Evolutionary conservation across 2,888 invertebrate species (phyloP), one percentile per base, ranked within the genome.

Genomic region (Archaeoteleia sp.): DNA sequence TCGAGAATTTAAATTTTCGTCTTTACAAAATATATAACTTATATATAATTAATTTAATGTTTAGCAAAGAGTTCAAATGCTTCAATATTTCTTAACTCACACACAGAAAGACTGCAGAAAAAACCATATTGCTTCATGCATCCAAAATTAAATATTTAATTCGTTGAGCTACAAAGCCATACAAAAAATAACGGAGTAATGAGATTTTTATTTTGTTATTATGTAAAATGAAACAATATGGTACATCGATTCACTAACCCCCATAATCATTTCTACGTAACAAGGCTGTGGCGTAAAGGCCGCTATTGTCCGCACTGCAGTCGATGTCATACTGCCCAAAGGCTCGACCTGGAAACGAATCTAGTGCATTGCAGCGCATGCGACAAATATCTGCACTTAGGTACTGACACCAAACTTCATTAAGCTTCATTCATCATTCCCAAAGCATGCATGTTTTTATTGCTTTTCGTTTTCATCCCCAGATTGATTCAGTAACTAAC

Each of bases 251-350:
- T 74, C 54, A 79, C 80, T 82, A 81, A 80, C n/a, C 82, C 74
- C 72, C 73, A 65, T 79, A 57, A 80, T 78, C 72, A 45, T 78
- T 80, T 78, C 74, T 74, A 72, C 67, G 53, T 72, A 76, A 78
- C 70, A 84, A 90, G 91, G 88, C 89, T 90, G 84, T 91, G 90
- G 88, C 89, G 90, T 87, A 91, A 90, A 87, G 91, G 91, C 86
- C 90, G 90, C 86, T 91, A 90, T 88, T 91, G 91, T 87, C 90
- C 90, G 82, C 88, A 90, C 85, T 91, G 91, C 88, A 89, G 89
- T 82, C 90, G 90, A 87, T 90, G 90, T 86, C 90, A 90, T 88
- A 88, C 89, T 87, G 89, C 89, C 81, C 88, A 88, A 85, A 89
- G 89, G 87, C 90, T 90, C 86, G 90, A 90, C 83, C 88, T 90